phyloP scores from a whole-genome alignment of 2,888 invertebrate species.

The Drymonia ruficornis region DNA sequence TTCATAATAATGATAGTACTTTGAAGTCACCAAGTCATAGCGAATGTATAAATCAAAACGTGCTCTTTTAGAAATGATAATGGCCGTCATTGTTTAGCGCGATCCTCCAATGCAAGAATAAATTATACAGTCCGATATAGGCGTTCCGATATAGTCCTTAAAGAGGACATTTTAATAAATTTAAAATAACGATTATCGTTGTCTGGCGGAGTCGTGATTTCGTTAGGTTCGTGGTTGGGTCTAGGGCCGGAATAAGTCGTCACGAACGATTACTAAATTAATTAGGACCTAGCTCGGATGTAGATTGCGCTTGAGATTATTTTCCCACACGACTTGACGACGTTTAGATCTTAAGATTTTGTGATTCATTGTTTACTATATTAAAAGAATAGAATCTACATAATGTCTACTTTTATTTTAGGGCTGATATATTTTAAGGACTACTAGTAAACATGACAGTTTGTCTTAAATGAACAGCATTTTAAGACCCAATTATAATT shows the following conservation, averaged over 20 bases:
- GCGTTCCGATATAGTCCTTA: conserved; percentile 81
- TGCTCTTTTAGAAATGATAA: conserved; percentile 68
- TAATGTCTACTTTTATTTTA: neutral
- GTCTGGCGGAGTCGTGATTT: conserved; percentile 82
- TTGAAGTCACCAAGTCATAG: conserved; percentile 33
- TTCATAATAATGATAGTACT: conserved; percentile 8
- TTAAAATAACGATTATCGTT: conserved; percentile 85
- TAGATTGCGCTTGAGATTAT: conserved; percentile 80
- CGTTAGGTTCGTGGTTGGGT: conserved; percentile 81
- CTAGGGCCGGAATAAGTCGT: conserved; percentile 82
- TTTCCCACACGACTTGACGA: conserved; percentile 81
- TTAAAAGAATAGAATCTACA: neutral
- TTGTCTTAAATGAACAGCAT: too few species aligned
- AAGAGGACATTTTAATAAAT: conserved; percentile 85
- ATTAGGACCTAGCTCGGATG: conserved; percentile 82
- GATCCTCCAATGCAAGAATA: conserved; percentile 74
- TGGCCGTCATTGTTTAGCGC: conserved; percentile 74
- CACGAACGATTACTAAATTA: conserved; percentile 85
- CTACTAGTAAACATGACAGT: too few species aligned
- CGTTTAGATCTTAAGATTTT: conserved; percentile 73
- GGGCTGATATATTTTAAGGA: too few species aligned
- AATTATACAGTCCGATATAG: conserved; percentile 83
- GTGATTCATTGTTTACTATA: conserved; percentile 63
- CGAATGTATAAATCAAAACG: conserved; percentile 58
- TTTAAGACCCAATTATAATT: neutral